These are phyloP conservation scores for Pseudoatta argentina DNA, from an alignment of 1,140 invertebrate genomes.

Conservation along the genomic window DNA sequence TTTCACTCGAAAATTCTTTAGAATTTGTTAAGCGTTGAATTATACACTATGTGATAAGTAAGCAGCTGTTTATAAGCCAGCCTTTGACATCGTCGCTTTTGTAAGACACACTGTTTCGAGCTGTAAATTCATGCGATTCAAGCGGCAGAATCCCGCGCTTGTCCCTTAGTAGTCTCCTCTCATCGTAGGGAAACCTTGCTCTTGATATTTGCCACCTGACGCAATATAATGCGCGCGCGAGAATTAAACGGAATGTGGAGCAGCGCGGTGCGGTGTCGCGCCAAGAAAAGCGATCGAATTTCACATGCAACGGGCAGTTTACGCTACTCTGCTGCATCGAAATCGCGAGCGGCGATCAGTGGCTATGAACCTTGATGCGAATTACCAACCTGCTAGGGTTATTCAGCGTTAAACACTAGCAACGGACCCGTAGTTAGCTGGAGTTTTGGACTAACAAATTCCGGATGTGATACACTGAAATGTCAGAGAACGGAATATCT, in stretches of 20 bases:
- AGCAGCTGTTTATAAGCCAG: not conserved
- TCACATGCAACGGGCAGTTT: slow-evolving; percentile 61
- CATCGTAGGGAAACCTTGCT: slow-evolving; percentile 27
- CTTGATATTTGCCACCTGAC: slow-evolving; percentile 48
- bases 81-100: not conserved
- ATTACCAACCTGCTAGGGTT: slow-evolving; percentile 24
- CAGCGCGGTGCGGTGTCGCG: slow-evolving; percentile 21
- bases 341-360: slow-evolving; percentile 50
- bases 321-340: slow-evolving; percentile 60
- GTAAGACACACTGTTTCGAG: not conserved
- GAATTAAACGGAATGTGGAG: slow-evolving; percentile 24
- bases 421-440: not conserved
- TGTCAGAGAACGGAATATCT: not conserved
- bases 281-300: slow-evolving; percentile 70
- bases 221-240: slow-evolving; percentile 61
- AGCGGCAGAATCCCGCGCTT: not conserved
- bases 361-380: slow-evolving; percentile 48
- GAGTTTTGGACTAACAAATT: not conserved
- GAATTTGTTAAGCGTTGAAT: not conserved
- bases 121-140: not conserved
- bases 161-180: slow-evolving; percentile 5
- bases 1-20: not conserved
- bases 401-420: not conserved
- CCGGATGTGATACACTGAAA: not conserved
- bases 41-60: not conserved